Conservation (phyloP, 2,888 invertebrate species). For the Cartodere bifasciata region DNA sequence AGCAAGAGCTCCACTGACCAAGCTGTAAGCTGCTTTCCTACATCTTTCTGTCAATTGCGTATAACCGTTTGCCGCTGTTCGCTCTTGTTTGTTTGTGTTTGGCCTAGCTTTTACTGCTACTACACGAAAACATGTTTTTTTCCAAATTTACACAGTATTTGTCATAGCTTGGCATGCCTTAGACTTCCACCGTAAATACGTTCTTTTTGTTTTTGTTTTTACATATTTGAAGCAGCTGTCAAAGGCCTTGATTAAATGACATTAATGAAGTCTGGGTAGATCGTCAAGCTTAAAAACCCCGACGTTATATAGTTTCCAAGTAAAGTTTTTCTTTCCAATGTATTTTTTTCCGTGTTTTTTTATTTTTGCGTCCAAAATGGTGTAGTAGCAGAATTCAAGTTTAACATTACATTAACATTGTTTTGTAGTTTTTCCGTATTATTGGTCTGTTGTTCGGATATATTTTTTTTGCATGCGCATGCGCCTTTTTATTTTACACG, state of each 20-base stretch:
- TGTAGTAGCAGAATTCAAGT: too few relatives aligned
- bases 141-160: constrained; percentile 11
- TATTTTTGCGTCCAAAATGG: too few relatives aligned
- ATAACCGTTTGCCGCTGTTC: constrained; percentile 34
- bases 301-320: too few relatives aligned
- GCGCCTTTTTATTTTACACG: constrained; percentile 27
- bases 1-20: constrained; percentile 99
- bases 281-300: too few relatives aligned
- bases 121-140: constrained; percentile 26
- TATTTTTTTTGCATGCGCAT: constrained; percentile 31
- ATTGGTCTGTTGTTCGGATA: constrained; percentile 16
- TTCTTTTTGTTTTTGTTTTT: not conserved
- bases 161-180: too few relatives aligned
- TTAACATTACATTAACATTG: constrained; percentile 16
- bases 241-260: too few relatives aligned
- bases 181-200: constrained; percentile 1
- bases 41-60: constrained; percentile 40
- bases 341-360: too few relatives aligned
- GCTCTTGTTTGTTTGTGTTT: constrained; percentile 36
- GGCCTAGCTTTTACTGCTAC: constrained; percentile 29
- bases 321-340: too few relatives aligned
- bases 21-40: constrained; percentile 89
- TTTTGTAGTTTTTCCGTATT: constrained; percentile 19
- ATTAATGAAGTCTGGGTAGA: too few relatives aligned
- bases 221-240: not conserved